Evolutionary conservation across 2,113 vertebrate species (phyloP).

Genomic region (Patagioenas fasciata): DNA sequence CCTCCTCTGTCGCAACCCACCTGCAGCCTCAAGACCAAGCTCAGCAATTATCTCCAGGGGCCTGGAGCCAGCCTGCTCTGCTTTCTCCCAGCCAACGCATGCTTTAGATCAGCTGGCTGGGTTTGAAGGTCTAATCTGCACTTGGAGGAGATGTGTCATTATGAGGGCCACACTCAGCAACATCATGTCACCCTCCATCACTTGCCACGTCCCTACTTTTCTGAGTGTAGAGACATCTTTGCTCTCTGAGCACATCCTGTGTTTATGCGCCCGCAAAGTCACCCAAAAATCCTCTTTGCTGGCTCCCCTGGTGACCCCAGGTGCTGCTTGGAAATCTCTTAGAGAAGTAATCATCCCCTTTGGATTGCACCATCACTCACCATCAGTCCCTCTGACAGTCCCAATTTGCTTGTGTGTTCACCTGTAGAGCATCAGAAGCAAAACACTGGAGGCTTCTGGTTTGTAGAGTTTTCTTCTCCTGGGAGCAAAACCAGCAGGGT

Average conservation of each 20-base stretch:
- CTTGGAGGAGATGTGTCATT: not conserved
- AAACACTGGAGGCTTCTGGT: not conserved
- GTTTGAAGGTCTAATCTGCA: not conserved
- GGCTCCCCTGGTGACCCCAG: not conserved
- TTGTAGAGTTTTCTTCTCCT: not conserved
- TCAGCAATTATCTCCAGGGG: not conserved
- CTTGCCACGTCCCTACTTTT: not conserved
- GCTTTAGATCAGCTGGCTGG: not conserved
- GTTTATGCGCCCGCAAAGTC: not conserved
- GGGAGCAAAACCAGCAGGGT: not conserved
- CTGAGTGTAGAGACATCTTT: not conserved
- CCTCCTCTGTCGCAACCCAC: not conserved
- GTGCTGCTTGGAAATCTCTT: conserved; percentile 19
- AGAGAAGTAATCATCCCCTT: conserved; percentile 4
- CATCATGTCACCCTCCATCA: fast-evolving
- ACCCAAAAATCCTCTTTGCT: not conserved
- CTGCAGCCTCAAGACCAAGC: not conserved
- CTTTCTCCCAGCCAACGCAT: not conserved
- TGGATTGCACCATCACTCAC: conserved; percentile 32
- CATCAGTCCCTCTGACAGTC: not conserved
- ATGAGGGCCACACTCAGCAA: not conserved
- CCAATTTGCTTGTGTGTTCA: conserved; percentile 25
- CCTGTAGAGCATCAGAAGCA: not conserved
- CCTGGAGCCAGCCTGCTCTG: not conserved
- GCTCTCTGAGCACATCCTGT: not conserved